A percentile compares a stretch with the other conserved stretches of the same genome.
Conservation (phyloP, 2,888 invertebrate species). For the Himalopsyche kuldschensis region DNA sequence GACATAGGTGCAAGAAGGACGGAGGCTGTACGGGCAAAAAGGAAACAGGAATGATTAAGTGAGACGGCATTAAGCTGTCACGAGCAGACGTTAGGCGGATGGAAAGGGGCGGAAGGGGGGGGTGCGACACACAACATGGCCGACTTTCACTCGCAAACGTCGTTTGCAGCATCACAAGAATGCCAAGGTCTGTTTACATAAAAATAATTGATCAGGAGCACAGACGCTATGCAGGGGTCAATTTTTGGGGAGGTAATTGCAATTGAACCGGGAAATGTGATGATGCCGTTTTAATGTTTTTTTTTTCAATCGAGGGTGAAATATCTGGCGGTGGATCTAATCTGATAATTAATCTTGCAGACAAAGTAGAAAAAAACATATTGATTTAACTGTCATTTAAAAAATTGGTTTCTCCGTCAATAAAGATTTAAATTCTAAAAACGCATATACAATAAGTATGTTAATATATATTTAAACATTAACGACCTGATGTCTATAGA, state of each 20-base stretch:
- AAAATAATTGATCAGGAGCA: slow-evolving; percentile 4
- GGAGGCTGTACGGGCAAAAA: slow-evolving; percentile 42
- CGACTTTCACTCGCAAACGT: slow-evolving; percentile 34
- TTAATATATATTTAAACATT: no score
- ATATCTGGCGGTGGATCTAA: background rate
- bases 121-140: slow-evolving; percentile 27
- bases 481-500: no score
- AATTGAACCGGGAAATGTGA: background rate
- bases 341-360: background rate
- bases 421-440: no score
- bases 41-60: slow-evolving; percentile 42
- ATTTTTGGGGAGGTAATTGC: background rate
- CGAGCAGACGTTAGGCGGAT: slow-evolving; percentile 30
- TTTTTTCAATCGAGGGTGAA: background rate
- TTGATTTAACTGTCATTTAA: background rate
- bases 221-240: background rate
- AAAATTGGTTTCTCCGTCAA: no score
- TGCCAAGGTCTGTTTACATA: slow-evolving; percentile 31
- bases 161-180: slow-evolving; percentile 23
- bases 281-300: background rate
- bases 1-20: slow-evolving; percentile 27
- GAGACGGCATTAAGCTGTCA: slow-evolving; percentile 40
- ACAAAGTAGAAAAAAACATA: background rate
- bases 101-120: slow-evolving; percentile 21
- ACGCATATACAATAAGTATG: no score